Evolutionary conservation across 2,888 invertebrate species (phyloP).

Genomic region (Lasioglossum zephyrum): DNA sequence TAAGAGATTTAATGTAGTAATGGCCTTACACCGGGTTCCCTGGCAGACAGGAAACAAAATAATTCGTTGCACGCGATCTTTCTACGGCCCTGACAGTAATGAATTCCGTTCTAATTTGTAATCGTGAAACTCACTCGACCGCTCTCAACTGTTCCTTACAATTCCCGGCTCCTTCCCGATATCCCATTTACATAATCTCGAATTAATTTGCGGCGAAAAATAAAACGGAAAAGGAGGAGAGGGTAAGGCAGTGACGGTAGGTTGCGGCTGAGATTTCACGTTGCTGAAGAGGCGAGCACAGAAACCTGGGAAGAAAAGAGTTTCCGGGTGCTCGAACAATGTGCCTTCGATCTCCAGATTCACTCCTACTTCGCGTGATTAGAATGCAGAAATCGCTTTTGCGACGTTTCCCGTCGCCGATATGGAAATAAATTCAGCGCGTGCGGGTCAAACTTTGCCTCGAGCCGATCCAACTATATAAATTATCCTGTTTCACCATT

Average conservation of each 20-base stretch:
- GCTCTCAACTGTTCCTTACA: constrained; percentile 16
- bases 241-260: background rate
- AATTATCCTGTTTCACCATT: constrained; percentile 9
- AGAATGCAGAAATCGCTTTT: constrained; percentile 18
- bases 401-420: background rate
- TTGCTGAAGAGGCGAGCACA: background rate
- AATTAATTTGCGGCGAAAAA: constrained; percentile 24
- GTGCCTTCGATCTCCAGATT: background rate
- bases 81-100: constrained; percentile 20
- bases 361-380: background rate
- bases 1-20: background rate
- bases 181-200: constrained; percentile 25
- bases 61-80: constrained; percentile 18
- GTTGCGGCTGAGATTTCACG: background rate
- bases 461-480: background rate
- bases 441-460: background rate
- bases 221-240: background rate
- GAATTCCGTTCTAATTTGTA: constrained; percentile 37
- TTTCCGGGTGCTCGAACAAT: constrained; percentile 12
- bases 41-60: background rate
- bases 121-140: constrained; percentile 18
- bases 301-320: background rate
- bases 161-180: constrained; percentile 24
- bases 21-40: too few species aligned
- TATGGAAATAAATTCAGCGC: constrained; percentile 31